phyloP scores from a whole-genome alignment of 2,797 vertebrate species.

The Bovichtus diacanthus region DNA sequence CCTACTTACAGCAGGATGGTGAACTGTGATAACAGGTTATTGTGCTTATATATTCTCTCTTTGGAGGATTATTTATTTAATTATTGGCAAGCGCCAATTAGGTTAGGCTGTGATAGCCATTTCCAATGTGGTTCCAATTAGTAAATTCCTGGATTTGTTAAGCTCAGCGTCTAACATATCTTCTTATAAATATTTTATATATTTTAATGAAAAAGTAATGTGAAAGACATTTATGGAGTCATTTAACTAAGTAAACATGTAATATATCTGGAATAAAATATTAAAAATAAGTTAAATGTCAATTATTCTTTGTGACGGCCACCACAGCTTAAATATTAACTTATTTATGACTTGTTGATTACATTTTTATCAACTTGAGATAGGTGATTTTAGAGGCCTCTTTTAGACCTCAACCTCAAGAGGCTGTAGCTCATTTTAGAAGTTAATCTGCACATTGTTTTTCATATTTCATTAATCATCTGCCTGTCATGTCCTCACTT shows the following conservation, averaged over 20 bases:
- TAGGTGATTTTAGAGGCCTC: too few relatives aligned
- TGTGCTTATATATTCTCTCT: neutral
- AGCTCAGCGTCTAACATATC: neutral
- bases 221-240: too few relatives aligned
- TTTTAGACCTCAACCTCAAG: neutral
- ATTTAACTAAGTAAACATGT: neutral
- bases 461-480: neutral
- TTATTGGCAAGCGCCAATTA: neutral
- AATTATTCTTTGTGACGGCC: neutral
- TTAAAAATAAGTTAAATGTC: too few relatives aligned
- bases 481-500: neutral
- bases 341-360: neutral
- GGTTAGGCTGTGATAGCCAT: neutral
- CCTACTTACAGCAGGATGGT: neutral
- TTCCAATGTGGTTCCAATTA: neutral
- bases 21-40: neutral
- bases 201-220: too few relatives aligned
- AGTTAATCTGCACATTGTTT: neutral
- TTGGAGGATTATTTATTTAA: neutral
- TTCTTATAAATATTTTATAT: too few relatives aligned
- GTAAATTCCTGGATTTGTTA: neutral
- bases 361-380: too few relatives aligned
- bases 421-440: neutral
- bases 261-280: too few relatives aligned
- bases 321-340: neutral